Conservation (phyloP, 2,888 invertebrate species). For the Parnassius orleans region DNA sequence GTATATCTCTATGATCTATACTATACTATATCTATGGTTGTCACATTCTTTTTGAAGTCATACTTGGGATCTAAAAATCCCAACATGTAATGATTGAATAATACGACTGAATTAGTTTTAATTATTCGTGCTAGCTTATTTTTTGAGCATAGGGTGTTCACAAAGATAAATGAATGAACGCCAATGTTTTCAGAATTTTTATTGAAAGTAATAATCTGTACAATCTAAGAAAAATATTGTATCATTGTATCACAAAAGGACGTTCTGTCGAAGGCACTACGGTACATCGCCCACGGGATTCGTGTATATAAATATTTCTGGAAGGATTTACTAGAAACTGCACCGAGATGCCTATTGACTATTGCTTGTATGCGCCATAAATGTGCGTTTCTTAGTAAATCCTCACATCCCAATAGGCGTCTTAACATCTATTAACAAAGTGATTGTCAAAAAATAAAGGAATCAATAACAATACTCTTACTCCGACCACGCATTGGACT, state of each 20-base stretch:
- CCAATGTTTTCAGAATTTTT: constrained; percentile 48
- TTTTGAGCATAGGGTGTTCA: too few relatives aligned
- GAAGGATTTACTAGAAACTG: neutral
- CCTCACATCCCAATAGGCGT: neutral
- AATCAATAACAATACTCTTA: constrained; percentile 63
- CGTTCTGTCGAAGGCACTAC: constrained; percentile 73
- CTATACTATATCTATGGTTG: too few relatives aligned
- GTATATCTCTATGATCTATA: too few relatives aligned
- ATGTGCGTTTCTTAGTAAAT: neutral
- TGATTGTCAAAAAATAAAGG: constrained; percentile 38
- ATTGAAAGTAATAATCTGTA: constrained; percentile 77
- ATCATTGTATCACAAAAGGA: constrained; percentile 79
- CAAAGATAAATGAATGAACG: constrained; percentile 3
- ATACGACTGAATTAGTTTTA: too few relatives aligned
- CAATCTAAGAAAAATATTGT: constrained; percentile 73
- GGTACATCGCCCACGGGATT: constrained; percentile 25
- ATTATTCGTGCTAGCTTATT: too few relatives aligned
- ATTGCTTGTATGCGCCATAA: neutral
- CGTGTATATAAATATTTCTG: neutral
- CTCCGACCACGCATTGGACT: constrained; percentile 28
- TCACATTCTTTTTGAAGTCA: too few relatives aligned
- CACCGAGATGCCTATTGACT: neutral
- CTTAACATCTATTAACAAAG: constrained; percentile 23
- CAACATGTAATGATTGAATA: too few relatives aligned
- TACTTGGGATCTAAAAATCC: too few relatives aligned